Conservation (phyloP, 2,113 vertebrate genomes). For the Rafetus swinhoei region DNA sequence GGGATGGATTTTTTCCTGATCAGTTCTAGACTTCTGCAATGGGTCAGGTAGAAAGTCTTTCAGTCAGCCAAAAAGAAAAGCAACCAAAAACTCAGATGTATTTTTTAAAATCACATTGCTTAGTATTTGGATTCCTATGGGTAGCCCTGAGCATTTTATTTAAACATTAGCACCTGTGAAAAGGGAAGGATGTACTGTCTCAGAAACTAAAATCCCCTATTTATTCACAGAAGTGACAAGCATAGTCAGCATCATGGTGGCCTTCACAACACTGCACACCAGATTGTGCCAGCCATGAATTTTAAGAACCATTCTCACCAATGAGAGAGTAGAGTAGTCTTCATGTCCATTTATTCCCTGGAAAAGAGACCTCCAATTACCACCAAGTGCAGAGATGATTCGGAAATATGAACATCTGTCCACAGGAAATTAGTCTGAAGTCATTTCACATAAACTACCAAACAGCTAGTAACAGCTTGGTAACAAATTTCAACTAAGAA, state of each 20-base stretch:
- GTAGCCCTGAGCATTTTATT: not conserved
- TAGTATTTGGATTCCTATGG: constrained; percentile 1
- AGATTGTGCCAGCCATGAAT: not conserved
- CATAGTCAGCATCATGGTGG: not conserved
- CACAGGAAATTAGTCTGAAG: constrained; percentile 22
- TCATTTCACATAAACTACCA: not conserved
- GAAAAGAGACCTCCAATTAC: not conserved
- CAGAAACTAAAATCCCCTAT: not conserved
- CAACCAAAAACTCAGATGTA: not conserved
- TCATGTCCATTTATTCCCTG: constrained; percentile 11
- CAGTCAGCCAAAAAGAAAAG: not conserved
- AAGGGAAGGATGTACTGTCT: not conserved
- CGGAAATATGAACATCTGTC: constrained; percentile 3
- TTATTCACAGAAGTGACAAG: not conserved
- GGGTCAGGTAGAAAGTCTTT: constrained; percentile 7
- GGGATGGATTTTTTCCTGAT: not conserved
- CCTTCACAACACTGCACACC: not conserved
- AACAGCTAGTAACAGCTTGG: not conserved
- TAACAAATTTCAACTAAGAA: constrained; percentile 18
- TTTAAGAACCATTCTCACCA: constrained; percentile 12
- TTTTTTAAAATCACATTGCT: not conserved
- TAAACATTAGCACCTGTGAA: constrained; percentile 5
- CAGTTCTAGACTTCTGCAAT: not conserved
- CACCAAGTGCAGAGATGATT: not conserved
- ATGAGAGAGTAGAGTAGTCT: not conserved